phyloP scores from a whole-genome alignment of 2,113 vertebrate genomes.

The Phycodurus eques region DNA sequence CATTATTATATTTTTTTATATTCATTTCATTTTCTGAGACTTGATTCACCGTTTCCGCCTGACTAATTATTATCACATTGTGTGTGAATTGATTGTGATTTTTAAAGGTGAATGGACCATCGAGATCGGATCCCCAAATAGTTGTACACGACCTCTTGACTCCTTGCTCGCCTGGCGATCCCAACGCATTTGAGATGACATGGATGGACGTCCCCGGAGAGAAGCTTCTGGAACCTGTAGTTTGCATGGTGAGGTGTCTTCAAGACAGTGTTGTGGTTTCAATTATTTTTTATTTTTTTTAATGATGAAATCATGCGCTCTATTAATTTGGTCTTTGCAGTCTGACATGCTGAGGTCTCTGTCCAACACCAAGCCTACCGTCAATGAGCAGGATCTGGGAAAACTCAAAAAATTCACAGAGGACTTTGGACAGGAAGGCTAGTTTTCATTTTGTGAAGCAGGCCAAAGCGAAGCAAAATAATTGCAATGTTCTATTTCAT shows the following conservation, averaged over 20 bases:
- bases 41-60: neutral
- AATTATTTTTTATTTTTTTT: neutral
- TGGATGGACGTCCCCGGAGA: slow-evolving; percentile 95
- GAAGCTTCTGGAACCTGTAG: slow-evolving; percentile 87
- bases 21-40: neutral
- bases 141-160: slow-evolving; percentile 84
- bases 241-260: slow-evolving; percentile 81
- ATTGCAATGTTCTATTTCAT: slow-evolving; percentile 56
- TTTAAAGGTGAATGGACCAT: slow-evolving; percentile 82
- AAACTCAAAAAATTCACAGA: slow-evolving; percentile 98
- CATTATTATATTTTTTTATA: slow-evolving; percentile 11
- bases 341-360: slow-evolving; percentile 86
- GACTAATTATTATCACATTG: neutral
- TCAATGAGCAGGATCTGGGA: slow-evolving; percentile 92
- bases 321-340: slow-evolving; percentile 62
- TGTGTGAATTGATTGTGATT: neutral
- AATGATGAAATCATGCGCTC: neutral
- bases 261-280: neutral
- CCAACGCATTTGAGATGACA: slow-evolving; percentile 86
- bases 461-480: slow-evolving; percentile 61
- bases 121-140: slow-evolving; percentile 73
- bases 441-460: slow-evolving; percentile 54
- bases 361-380: slow-evolving; percentile 87
- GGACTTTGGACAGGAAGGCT: slow-evolving; percentile 98
- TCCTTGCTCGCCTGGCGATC: slow-evolving; percentile 93